These are phyloP conservation scores for Lasioglossum oenotherae DNA, from an alignment of 2,888 invertebrate species.

Conservation along the genomic window DNA sequence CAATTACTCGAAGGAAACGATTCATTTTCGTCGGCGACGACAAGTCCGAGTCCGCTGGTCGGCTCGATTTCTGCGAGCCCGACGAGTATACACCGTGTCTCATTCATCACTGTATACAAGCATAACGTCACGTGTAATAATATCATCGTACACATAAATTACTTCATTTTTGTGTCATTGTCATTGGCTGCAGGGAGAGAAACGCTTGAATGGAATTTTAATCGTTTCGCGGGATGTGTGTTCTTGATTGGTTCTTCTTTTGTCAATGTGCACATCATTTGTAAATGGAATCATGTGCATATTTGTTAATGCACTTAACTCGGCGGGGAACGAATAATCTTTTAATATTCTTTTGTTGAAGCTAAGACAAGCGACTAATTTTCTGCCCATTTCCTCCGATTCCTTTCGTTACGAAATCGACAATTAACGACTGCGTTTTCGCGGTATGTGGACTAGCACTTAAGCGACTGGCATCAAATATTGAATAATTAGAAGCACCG, in stretches of 20 bases:
- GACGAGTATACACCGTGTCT: neutral
- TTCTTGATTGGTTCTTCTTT: neutral
- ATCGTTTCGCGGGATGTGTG: neutral
- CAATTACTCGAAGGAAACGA: constrained; percentile 26
- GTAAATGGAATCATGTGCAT: neutral
- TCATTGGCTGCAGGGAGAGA: neutral
- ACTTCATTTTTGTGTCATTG: neutral
- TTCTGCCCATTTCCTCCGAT: no score
- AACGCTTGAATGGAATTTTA: neutral
- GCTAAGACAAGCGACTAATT: no score
- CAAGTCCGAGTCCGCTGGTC: neutral
- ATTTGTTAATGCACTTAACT: neutral
- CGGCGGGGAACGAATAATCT: no score
- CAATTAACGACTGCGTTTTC: neutral
- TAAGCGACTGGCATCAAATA: neutral
- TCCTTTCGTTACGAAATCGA: no score
- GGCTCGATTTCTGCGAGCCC: neutral
- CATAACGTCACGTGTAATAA: neutral
- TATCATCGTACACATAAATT: neutral
- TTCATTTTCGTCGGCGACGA: constrained; percentile 19
- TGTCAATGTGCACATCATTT: neutral
- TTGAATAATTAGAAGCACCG: neutral
- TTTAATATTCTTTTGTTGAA: no score
- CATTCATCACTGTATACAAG: neutral
- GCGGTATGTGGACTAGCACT: neutral